Evolutionary conservation across 2,888 invertebrate genomes (phyloP).

Genomic region (Dascillus cervinus): DNA sequence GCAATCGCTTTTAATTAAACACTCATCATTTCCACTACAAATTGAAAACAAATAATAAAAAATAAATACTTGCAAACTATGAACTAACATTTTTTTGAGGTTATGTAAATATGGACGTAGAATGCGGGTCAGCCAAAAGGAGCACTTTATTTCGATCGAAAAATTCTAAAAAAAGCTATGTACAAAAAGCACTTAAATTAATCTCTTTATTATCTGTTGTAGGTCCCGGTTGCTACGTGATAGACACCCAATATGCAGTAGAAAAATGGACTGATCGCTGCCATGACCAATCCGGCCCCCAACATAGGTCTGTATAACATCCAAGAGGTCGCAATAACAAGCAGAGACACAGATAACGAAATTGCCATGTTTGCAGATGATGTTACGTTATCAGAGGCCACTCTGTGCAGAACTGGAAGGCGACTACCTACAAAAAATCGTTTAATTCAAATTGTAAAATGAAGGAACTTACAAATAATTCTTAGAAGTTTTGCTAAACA

Average conservation of each 20-base stretch:
- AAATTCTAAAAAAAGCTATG: neutral
- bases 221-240: constrained; percentile 25
- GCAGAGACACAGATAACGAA: constrained; percentile 44
- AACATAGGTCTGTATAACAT: constrained; percentile 47
- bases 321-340: constrained; percentile 49
- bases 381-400: constrained; percentile 38
- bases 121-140: no score
- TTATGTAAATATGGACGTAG: no score
- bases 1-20: constrained; percentile 21
- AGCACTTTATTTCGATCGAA: no score
- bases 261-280: constrained; percentile 47
- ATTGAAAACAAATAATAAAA: constrained; percentile 4
- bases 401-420: constrained; percentile 27
- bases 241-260: constrained; percentile 42
- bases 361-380: constrained; percentile 43
- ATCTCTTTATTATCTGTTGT: neutral
- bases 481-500: constrained; percentile 34
- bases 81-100: no score
- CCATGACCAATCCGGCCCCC: constrained; percentile 45
- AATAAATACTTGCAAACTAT: no score
- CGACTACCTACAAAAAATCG: constrained; percentile 29
- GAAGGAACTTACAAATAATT: constrained; percentile 32
- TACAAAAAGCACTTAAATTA: neutral
- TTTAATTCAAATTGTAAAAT: constrained; percentile 3
- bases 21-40: constrained; percentile 21